These are phyloP conservation scores for Digitonthophagus gazella DNA, from an alignment of 2,888 invertebrate species.

Conservation along the genomic window DNA sequence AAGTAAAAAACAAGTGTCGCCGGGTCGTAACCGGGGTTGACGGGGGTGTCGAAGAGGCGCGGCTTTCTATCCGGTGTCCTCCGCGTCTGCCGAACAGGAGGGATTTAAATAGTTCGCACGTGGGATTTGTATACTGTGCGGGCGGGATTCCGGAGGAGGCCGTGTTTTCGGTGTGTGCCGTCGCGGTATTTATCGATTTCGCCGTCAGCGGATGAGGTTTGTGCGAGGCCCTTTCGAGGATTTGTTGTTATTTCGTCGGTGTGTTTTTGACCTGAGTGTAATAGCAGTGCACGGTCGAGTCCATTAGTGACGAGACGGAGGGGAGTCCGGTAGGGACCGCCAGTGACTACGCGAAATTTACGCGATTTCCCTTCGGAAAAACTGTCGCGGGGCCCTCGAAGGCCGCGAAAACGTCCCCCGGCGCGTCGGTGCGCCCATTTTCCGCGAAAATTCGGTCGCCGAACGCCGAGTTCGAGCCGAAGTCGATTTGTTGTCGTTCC, in stretches of 20 bases:
- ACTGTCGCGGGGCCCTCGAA: background rate
- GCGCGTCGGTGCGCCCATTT: background rate
- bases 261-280: conserved; percentile 62
- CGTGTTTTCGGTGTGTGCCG: background rate
- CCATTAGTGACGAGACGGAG: conserved; percentile 50
- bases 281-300: conserved; percentile 51
- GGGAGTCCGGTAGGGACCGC: conserved; percentile 47
- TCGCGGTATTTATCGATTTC: background rate
- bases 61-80: background rate
- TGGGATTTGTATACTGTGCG: conserved; percentile 15
- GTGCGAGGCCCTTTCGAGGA: conserved; percentile 58
- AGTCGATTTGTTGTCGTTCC: conserved; percentile 44
- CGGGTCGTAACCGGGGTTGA: conserved; percentile 1
- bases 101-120: conserved; percentile 12
- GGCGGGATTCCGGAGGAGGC: conserved; percentile 1
- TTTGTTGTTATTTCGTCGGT: conserved; percentile 72
- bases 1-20: conserved; percentile 11
- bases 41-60: background rate
- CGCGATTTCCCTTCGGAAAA: conserved; percentile 2
- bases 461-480: too few species aligned
- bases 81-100: too few species aligned
- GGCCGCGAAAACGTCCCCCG: background rate
- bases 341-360: conserved; percentile 23
- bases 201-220: background rate
- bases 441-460: background rate